Base-by-base conservation (phyloP, 2,797 vertebrate species). In the Phoebastria nigripes region DNA sequence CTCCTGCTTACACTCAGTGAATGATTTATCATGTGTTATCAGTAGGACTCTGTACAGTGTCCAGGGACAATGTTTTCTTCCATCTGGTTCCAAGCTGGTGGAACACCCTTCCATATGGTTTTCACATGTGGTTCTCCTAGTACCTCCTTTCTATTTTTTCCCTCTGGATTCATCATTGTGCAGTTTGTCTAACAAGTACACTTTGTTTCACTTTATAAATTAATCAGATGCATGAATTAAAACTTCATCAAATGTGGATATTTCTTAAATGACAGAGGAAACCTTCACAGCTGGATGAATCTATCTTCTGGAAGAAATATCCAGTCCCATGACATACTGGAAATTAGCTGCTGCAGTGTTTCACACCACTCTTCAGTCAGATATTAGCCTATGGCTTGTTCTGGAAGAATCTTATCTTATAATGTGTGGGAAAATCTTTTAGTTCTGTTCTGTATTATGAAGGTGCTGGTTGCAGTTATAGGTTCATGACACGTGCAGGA, bases 21-120 rank as follows among this genome's bases (percentile, higher is more conserved):
- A 97, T 96, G 95, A 97, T 97, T 97, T 89, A 97, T 97, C 95
- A 94, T 91, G 93, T 95, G 95, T 96, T 96, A 96, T 97, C 96
- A 96, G 95, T 81, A 94, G 96, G 92, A 96, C 94, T 97, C 96
- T 97, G 97, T 93, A 96, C 94, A 94, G 87, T 91, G 94, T 97
- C 96, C 96, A 96, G 96, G 96, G 97, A 97, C 96, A 82, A n/a
- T 92, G 87, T 95, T 97, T 96, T 86, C 82, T 88, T 93, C 96
- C 96, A 97, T 97, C 96, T 97, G 97, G 61, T 92, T 96, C 95
- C 95, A 97, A 95, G 96, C 93, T 97, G 95, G 93, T 96, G 82
- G 95, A 94, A 82, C 94, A 94, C 79, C 26, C 94, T 96, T 96
- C 94, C 95, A 95, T 95, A 90, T 96, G 96, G 69, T 82, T 95